phyloP scores from a whole-genome alignment of 2,888 invertebrate genomes.

The Empis livida region DNA sequence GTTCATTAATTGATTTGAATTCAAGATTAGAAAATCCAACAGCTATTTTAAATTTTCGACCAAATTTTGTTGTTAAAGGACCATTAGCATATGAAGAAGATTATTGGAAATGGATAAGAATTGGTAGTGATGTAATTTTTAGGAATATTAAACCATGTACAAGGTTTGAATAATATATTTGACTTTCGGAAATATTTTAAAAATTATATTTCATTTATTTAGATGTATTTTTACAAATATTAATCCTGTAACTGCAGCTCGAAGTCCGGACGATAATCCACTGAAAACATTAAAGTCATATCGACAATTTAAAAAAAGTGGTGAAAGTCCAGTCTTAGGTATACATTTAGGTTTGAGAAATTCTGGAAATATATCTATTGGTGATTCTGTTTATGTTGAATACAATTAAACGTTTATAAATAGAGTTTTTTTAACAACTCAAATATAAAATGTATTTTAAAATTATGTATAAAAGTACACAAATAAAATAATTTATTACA shows the following conservation, averaged over 20 bases:
- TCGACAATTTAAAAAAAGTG: constrained; percentile 30
- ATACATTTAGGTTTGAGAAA: constrained; percentile 35
- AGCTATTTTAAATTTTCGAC: constrained; percentile 44
- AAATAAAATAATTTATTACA: no score
- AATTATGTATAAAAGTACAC: no score
- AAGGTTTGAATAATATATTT: constrained; percentile 9
- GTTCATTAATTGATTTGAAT: constrained; percentile 52
- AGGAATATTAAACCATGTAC: constrained; percentile 52
- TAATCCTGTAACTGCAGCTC: constrained; percentile 51
- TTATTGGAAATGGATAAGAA: constrained; percentile 51
- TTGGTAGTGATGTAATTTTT: constrained; percentile 47
- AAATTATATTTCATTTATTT: constrained; percentile 1
- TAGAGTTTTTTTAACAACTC: no score
- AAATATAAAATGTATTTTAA: no score
- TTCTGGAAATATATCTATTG: constrained; percentile 31
- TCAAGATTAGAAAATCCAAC: constrained; percentile 41
- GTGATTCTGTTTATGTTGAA: constrained; percentile 37
- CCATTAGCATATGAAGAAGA: constrained; percentile 49
- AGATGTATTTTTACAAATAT: constrained; percentile 56
- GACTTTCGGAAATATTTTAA: not conserved
- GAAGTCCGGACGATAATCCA: constrained; percentile 45
- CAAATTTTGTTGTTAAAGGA: constrained; percentile 52
- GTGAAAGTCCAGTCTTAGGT: constrained; percentile 37
- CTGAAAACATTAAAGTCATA: constrained; percentile 48
- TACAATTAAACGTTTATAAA: not conserved